Evolutionary conservation across 2,113 vertebrate species (phyloP).

Genomic region (Dendropsophus ebraccatus): DNA sequence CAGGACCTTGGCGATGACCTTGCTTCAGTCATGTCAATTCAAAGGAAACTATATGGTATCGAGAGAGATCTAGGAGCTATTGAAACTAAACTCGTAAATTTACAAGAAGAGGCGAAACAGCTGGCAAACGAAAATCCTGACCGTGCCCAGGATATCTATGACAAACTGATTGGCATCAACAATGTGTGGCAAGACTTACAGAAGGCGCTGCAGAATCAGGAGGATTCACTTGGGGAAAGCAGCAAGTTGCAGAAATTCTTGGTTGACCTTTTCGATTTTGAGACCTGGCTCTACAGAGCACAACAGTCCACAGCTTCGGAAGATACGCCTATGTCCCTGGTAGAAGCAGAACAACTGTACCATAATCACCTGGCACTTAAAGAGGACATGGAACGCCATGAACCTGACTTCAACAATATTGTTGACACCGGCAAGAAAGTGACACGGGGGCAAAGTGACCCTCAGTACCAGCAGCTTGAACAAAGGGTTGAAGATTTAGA

Average conservation of each 20-base stretch:
- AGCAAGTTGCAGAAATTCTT: constrained; percentile 94
- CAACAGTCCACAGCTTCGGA: constrained; percentile 90
- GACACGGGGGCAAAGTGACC: constrained; percentile 81
- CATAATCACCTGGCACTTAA: constrained; percentile 77
- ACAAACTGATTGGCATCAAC: constrained; percentile 67
- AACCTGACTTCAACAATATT: constrained; percentile 75
- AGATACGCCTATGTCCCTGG: constrained; percentile 80
- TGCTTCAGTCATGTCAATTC: constrained; percentile 87
- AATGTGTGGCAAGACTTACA: constrained; percentile 82
- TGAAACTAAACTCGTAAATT: constrained; percentile 74
- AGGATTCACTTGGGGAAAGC: constrained; percentile 87
- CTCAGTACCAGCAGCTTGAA: constrained; percentile 86
- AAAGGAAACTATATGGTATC: constrained; percentile 91
- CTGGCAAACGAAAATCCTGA: constrained; percentile 83
- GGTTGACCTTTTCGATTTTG: constrained; percentile 93
- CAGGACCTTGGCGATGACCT: constrained; percentile 88
- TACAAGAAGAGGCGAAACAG: constrained; percentile 78
- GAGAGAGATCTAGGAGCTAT: constrained; percentile 88
- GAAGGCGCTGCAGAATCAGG: constrained; percentile 77
- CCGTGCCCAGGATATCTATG: constrained; percentile 74
- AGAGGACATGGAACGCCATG: constrained; percentile 78
- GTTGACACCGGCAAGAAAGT: constrained; percentile 77
- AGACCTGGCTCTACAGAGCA: constrained; percentile 88
- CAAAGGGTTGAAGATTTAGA: constrained; percentile 84
- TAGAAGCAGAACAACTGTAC: constrained; percentile 86